Evolutionary conservation across 2,113 vertebrate genomes (phyloP), one percentile per base, ranked within the genome.

Genomic region (Lepisosteus oculatus): DNA sequence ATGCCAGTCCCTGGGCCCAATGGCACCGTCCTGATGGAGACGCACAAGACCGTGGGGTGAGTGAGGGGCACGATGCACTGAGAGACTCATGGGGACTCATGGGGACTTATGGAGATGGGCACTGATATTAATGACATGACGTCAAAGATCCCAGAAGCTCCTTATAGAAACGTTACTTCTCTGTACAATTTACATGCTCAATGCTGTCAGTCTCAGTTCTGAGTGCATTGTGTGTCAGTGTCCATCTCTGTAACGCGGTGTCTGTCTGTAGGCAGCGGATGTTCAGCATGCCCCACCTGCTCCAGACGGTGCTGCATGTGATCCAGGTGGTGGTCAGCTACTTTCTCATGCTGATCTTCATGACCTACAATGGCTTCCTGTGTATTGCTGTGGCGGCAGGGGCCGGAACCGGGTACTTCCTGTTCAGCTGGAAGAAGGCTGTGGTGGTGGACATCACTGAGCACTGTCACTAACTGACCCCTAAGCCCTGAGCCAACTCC

Each of bases 361-460:
- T 99, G 97, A 98, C 96, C 3, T 99, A 98, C 93, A 99, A 99
- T 0, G 97, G 92, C 2, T 99, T 95, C 91, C 93, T 99, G 13
- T 99, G 97, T 89, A 98, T 99, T 2, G 95, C 97, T 0, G 95
- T 97, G 79, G 95, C 96, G 0, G 84, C 88, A 0, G 97, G 97
- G 0, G 96, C 97, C 0, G 97, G 97, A 12, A 92, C 86, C 0
- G 97, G 97, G 3, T 99, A 99, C 82, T 99, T 99, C 84, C 85
- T 99, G 83, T 99, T 99, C 89, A 99, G 97, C 90, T 98, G 97
- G 97, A 94, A 95, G 67, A 98, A 98, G 79, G 97, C 97, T 0
- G 94, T 99, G 12, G 97, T 99, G 0, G 97, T 99, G 65, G 97
- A 99, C 81, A 99, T 99, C 83, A 99, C 97, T 0, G 97, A 99